Base-by-base conservation (phyloP, 23 tunicate genomes). In the Styela clava region DNA sequence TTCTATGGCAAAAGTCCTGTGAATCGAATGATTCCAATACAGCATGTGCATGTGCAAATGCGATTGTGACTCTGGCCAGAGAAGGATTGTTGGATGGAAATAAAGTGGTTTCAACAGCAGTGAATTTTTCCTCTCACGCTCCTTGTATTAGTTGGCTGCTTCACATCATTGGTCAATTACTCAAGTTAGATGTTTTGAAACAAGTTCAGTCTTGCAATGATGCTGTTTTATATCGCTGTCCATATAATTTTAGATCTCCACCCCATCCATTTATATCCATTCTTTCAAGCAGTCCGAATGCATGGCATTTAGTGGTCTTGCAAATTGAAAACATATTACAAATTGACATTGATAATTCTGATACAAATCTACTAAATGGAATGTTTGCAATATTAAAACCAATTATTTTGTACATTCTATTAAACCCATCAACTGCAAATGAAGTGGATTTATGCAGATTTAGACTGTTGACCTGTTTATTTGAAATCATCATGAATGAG, bases 251-350 rank as follows among this genome's bases (percentile, higher is more conserved):
- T 5, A 73, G 69, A 30, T 33, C 24, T 3, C 84, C 65, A 9
- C 87, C 94, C 25, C 94, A 89, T 74, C 94, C 94, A 23, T 74
- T 89, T 51, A 79, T 89, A 52, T 89, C 87, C n/a, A 84, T 89
- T n/a, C 9, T 84, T 34, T 72, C 34, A 3, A 67, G 81, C 25
- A 56, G 32, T 25, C 81, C 94, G 12, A 65, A 79, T 61, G 69
- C 88, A 19, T 84, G 85, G 84, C 67, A 2, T 3, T 26, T 23
- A 22, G 74, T 84, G 12, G 21, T 78, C n/a, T 31, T 20, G 16
- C 82, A 89, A 31, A n/a, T 84, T 18, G 85, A 79, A 67, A 16
- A 52, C 2, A 52, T 84, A 34, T 29, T 83, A 0, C 70, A 69
- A 16, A 16, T 36, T 21, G 63, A 76, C 52, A 26, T 61, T 5